Conservation (phyloP, 2,113 vertebrate genomes). For the Platichthys flesus region DNA sequence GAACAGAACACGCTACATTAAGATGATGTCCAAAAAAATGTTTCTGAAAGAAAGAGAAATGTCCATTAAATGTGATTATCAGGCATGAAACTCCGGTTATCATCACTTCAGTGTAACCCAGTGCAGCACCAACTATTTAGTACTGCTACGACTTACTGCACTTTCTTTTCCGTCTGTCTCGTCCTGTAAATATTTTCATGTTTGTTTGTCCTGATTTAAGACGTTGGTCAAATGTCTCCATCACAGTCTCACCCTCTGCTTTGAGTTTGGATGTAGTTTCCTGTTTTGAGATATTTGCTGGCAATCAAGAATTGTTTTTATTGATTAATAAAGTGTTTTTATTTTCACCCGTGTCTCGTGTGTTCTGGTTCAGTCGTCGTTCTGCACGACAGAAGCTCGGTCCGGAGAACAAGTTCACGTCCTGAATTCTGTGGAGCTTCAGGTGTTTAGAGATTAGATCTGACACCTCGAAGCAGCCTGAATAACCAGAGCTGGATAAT, state of each 20-base stretch:
- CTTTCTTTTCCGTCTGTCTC: slow-evolving; percentile 70
- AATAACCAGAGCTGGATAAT: no score
- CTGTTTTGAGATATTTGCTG: slow-evolving; percentile 82
- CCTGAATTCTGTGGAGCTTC: no score
- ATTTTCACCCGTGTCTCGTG: slow-evolving; percentile 80
- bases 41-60: slow-evolving; percentile 38
- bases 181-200: slow-evolving; percentile 85
- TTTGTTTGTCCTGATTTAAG: slow-evolving; percentile 77
- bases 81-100: slow-evolving; percentile 78
- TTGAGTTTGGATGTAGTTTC: slow-evolving; percentile 82
- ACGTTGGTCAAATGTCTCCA: slow-evolving; percentile 71
- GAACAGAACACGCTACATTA: slow-evolving; percentile 60
- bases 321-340: slow-evolving; percentile 86
- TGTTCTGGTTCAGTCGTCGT: slow-evolving; percentile 37
- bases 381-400: no score
- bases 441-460: no score
- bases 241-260: slow-evolving; percentile 69
- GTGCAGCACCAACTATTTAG: slow-evolving; percentile 69
- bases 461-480: no score
- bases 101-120: slow-evolving; percentile 76
- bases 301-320: slow-evolving; percentile 88
- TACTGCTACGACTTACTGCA: slow-evolving; percentile 81
- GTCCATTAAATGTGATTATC: slow-evolving; percentile 70
- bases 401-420: no score
- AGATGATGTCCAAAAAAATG: slow-evolving; percentile 57